phyloP scores from a whole-genome alignment of 2,113 vertebrate genomes.

The Emydocephalus ijimae region DNA sequence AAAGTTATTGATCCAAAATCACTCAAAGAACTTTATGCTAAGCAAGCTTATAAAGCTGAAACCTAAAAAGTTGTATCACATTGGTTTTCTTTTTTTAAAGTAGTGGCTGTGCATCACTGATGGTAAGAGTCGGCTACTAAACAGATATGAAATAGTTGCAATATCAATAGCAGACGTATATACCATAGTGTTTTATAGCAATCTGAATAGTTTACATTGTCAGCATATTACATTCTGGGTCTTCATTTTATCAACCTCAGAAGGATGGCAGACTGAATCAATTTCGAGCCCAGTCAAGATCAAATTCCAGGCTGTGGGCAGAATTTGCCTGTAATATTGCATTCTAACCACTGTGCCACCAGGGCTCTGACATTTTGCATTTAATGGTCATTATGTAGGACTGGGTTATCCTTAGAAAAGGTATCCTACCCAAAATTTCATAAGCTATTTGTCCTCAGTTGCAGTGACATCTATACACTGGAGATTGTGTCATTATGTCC shows the following conservation, averaged over 20 bases:
- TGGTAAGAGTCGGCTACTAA: not conserved
- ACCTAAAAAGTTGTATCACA: not conserved
- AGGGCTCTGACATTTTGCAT: not conserved
- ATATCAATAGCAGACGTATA: not conserved
- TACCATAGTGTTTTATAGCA: not conserved
- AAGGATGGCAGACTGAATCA: not conserved
- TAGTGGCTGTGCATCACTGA: not conserved
- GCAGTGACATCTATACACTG: not conserved
- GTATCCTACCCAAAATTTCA: not conserved
- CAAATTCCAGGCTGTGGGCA: not conserved
- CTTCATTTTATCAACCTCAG: not conserved
- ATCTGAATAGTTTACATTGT: not conserved
- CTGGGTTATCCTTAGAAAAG: not conserved
- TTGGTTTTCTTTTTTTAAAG: not conserved
- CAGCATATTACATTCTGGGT: not conserved
- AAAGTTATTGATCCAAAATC: not conserved
- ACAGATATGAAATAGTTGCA: not conserved
- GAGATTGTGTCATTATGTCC: not conserved
- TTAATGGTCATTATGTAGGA: not conserved
- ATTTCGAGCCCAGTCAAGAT: not conserved
- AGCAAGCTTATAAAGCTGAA: not conserved
- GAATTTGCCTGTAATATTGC: not conserved
- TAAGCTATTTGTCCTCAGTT: not conserved
- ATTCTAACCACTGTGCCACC: not conserved
- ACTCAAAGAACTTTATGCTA: not conserved